phyloP scores from a whole-genome alignment of 2,797 vertebrate genomes.

The Epinephelus awoara region DNA sequence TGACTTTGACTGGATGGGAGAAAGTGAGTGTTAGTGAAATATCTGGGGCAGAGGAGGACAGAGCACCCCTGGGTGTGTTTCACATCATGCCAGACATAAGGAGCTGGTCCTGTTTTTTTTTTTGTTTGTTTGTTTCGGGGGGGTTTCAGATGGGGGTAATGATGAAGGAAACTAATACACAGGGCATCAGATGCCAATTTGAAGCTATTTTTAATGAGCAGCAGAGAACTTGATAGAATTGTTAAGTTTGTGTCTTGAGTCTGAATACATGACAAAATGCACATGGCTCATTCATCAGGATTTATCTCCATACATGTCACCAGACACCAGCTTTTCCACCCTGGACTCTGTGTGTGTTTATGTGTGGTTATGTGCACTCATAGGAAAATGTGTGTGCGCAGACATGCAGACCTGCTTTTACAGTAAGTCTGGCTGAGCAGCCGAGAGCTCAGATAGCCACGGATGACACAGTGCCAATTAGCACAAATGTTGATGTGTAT shows the following conservation, averaged over 20 bases:
- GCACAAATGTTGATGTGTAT: not conserved
- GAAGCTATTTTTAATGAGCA: slow-evolving; percentile 28
- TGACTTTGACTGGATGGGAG: slow-evolving; percentile 64
- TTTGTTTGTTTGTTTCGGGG: not conserved
- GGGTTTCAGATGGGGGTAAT: not conserved
- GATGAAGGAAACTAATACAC: not conserved
- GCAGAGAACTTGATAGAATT: not conserved
- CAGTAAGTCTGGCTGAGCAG: not conserved
- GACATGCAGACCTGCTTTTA: no score
- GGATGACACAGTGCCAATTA: slow-evolving; percentile 5
- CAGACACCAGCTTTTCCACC: slow-evolving; percentile 42
- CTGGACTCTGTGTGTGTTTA: no score
- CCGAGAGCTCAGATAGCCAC: not conserved
- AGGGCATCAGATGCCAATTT: not conserved
- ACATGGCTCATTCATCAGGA: no score
- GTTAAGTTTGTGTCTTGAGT: not conserved
- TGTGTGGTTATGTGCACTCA: no score
- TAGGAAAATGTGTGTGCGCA: no score
- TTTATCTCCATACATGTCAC: slow-evolving; percentile 12
- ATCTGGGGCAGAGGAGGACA: slow-evolving; percentile 70
- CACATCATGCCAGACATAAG: slow-evolving; percentile 19
- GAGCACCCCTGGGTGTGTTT: slow-evolving; percentile 31
- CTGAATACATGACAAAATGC: not conserved
- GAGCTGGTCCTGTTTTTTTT: slow-evolving; percentile 12
- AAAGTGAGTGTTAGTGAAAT: slow-evolving; percentile 44